Base-by-base conservation (phyloP, 2,888 invertebrate species). In the Biston stratarius region DNA sequence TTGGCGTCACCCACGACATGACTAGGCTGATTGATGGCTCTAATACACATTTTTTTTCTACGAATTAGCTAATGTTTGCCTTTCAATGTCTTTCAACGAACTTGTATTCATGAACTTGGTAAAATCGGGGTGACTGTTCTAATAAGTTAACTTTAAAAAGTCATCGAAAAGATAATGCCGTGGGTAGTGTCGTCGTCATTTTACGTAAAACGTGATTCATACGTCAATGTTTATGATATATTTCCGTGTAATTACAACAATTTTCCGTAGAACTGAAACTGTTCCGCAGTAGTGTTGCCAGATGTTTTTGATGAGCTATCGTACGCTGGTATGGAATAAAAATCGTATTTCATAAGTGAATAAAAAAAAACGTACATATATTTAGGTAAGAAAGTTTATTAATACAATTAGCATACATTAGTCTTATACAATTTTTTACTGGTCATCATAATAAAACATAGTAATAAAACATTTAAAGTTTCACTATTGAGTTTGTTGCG, bases 211-310 rank as follows among this genome's bases (percentile, higher is more conserved):
- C 15, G 15, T 49, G 59, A 59, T 33, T 49, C 59, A 59, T 33
- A 8, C 14, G 40, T 15, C 33, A n/a, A 51, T 52, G 49, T 42
- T 40, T 52, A 61, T 52, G 8, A 42, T 44, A 14, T 15, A 11
- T n/a, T 61, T 64, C 59, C 38, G n/a, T 11, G 58, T 59, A 64
- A 53, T 59, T 47, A 58, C 59, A 11, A 53, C 40, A 52, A 64
- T 64, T 47, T 64, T 64, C 64, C 52, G 53, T 42, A 47, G 59
- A 53, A 58, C 40, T 47, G 38, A 52, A 47, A 52, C 61, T 9
- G n/a, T 33, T 40, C 53, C n/a, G n/a, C n/a, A n/a, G n/a, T n/a
- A 36, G 36, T 36, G 36, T 36, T 36, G 36, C 36, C 36, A 36
- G 36, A 36, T 36, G 36, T 36, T 36, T 36, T 36, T 36, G 36